phyloP scores from a whole-genome alignment of 2,113 vertebrate species.

The Empidonax alnorum region DNA sequence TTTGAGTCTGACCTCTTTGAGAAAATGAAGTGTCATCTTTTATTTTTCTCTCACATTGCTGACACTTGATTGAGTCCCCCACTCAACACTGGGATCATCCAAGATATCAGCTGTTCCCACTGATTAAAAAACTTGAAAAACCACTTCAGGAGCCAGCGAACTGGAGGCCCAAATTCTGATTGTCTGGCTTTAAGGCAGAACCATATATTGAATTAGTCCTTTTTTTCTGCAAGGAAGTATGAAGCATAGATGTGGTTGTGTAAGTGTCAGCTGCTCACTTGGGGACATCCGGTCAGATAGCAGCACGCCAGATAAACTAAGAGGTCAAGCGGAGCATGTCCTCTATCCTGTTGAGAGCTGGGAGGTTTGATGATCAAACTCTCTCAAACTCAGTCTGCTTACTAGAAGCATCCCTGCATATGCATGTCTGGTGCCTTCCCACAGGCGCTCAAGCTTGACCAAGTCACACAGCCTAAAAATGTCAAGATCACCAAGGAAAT shows the following conservation, averaged over 20 bases:
- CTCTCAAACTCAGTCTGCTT: not conserved
- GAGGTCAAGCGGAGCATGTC: not conserved
- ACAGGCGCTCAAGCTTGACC: not conserved
- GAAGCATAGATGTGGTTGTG: not conserved
- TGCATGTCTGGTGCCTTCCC: not conserved
- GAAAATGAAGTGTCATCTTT: not conserved
- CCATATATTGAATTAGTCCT: not conserved
- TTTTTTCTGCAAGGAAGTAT: not conserved
- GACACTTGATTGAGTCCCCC: not conserved
- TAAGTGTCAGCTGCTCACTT: not conserved
- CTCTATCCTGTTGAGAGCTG: not conserved
- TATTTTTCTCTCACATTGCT: not conserved
- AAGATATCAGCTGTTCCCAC: not conserved
- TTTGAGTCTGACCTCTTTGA: not conserved
- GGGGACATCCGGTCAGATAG: not conserved
- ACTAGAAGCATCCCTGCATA: not conserved
- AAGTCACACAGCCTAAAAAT: conserved; percentile 5
- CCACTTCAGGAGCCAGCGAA: not conserved
- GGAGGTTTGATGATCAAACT: not conserved
- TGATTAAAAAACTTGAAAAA: not conserved
- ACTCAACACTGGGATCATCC: not conserved
- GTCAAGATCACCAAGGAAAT: not conserved
- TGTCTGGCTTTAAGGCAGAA: not conserved
- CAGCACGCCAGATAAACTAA: not conserved
- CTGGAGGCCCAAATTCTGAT: not conserved